phyloP scores from a whole-genome alignment of 2,797 vertebrate species.

The Delichon dasypus region DNA sequence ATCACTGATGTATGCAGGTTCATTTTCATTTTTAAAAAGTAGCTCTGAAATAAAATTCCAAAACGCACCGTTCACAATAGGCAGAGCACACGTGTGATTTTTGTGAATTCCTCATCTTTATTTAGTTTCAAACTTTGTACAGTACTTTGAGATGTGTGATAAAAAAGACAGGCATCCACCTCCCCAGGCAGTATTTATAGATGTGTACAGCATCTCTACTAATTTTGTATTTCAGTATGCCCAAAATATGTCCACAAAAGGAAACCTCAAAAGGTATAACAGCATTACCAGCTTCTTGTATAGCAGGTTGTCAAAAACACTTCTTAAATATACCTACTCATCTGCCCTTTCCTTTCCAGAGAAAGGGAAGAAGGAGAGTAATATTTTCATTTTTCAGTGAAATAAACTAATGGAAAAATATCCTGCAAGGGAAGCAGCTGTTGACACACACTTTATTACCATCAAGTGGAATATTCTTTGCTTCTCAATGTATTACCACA shows the following conservation, averaged over 20 bases:
- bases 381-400: background rate
- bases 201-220: background rate
- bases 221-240: background rate
- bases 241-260: background rate
- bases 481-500: background rate
- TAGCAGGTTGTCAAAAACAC: background rate
- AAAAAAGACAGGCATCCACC: background rate
- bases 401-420: background rate
- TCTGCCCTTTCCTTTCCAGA: background rate
- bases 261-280: background rate
- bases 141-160: background rate
- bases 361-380: background rate
- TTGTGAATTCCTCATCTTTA: background rate
- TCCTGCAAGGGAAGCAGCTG: background rate
- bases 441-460: background rate
- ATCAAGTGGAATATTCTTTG: background rate
- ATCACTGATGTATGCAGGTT: background rate
- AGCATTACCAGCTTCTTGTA: background rate
- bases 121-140: background rate
- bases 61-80: background rate
- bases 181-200: background rate
- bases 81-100: background rate
- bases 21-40: slow-evolving; percentile 25
- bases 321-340: background rate
- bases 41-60: background rate